Evolutionary conservation across 2,888 invertebrate species (phyloP).

Genomic region (Scaptomyza parva): DNA sequence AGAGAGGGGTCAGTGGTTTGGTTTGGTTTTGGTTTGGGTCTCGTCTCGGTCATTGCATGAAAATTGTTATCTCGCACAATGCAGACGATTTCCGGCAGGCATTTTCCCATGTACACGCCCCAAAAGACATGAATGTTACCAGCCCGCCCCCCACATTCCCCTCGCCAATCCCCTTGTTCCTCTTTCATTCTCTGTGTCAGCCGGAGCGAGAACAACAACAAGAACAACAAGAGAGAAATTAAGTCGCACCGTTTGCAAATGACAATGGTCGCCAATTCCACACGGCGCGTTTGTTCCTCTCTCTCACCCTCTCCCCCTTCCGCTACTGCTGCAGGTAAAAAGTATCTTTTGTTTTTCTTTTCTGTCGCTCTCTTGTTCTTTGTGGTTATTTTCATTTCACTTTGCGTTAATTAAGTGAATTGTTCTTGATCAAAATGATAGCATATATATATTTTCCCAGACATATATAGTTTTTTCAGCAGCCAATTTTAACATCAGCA

Average conservation of each 20-base stretch:
- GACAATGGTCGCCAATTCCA: conserved; percentile 49
- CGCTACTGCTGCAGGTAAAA: conserved; percentile 32
- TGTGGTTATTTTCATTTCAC: conserved; percentile 33
- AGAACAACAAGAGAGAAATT: conserved; percentile 53
- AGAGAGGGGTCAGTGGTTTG: background rate
- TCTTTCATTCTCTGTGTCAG: background rate
- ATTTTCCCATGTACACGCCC: conserved; percentile 47
- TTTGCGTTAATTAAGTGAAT: conserved; percentile 52
- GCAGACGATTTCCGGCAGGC: conserved; percentile 80
- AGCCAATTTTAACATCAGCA: conserved; percentile 1
- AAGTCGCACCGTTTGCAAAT: conserved; percentile 71
- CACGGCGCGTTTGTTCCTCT: conserved; percentile 11
- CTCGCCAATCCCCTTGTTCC: background rate
- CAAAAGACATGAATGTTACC: conserved; percentile 27
- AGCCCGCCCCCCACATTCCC: background rate
- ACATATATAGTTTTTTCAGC: conserved; percentile 2
- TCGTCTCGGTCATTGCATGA: conserved; percentile 73
- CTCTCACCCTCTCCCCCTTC: conserved; percentile 2
- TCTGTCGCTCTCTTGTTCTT: conserved; percentile 7
- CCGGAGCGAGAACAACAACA: conserved; percentile 13
- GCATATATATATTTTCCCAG: no score
- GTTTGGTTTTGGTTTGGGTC: conserved; percentile 19
- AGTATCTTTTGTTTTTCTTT: conserved; percentile 17
- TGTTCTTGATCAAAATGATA: conserved; percentile 32
- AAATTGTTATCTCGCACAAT: conserved; percentile 79